These are phyloP conservation scores for Eupithecia inturbata DNA, from an alignment of 2,888 invertebrate genomes.

Conservation along the genomic window DNA sequence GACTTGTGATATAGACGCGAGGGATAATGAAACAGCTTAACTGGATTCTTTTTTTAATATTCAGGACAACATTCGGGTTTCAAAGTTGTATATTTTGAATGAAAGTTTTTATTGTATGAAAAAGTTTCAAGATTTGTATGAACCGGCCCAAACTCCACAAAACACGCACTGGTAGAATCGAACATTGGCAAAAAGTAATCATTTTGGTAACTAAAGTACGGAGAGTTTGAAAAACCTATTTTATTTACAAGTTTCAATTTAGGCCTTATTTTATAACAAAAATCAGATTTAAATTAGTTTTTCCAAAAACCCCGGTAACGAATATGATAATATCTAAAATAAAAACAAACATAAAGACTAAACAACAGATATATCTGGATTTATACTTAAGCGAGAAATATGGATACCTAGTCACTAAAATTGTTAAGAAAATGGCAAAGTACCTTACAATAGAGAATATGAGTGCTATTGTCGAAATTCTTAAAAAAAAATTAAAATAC, in stretches of 20 bases:
- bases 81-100: neutral
- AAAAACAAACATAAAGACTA: conserved; percentile 46
- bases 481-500: neutral
- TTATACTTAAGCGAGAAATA: conserved; percentile 37
- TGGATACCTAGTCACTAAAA: conserved; percentile 19
- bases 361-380: conserved; percentile 50
- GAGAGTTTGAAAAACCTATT: conserved; percentile 26
- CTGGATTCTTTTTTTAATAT: neutral
- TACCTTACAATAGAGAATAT: neutral
- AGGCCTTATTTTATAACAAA: conserved; percentile 10
- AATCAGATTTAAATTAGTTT: conserved; percentile 4
- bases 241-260: conserved; percentile 2
- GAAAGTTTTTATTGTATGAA: neutral
- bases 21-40: neutral
- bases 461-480: neutral
- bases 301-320: conserved; percentile 28
- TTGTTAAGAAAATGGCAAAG: neutral
- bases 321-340: conserved; percentile 39
- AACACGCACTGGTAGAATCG: conserved; percentile 21
- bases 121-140: neutral
- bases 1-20: too few species aligned
- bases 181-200: conserved; percentile 47
- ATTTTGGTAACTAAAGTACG: conserved; percentile 32
- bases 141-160: conserved; percentile 4
- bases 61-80: neutral